phyloP scores from a whole-genome alignment of 2,113 vertebrate species.

The Cryptotis parvus region DNA sequence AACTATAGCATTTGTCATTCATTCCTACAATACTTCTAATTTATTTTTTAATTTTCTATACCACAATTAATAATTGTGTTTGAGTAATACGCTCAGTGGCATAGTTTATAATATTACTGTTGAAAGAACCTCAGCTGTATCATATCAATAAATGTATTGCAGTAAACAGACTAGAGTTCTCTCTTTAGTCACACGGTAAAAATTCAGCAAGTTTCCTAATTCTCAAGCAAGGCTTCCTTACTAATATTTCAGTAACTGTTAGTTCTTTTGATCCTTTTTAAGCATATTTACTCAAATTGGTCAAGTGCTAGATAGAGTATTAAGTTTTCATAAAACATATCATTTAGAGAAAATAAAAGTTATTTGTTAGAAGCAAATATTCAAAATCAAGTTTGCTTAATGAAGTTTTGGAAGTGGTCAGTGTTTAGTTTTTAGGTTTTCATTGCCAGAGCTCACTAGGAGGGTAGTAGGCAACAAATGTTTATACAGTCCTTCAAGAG shows the following conservation, averaged over 20 bases:
- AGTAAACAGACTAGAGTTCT: background rate
- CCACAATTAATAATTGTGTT: background rate
- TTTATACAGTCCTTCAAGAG: background rate
- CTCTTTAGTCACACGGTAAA: background rate
- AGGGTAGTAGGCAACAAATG: background rate
- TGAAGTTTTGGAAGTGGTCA: background rate
- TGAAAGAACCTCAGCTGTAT: background rate
- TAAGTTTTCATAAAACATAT: background rate
- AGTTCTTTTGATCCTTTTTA: background rate
- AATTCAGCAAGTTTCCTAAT: background rate
- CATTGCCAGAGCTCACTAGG: background rate
- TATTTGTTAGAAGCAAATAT: background rate
- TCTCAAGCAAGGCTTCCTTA: background rate
- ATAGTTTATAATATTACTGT: background rate
- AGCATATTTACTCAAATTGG: background rate
- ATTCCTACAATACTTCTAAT: background rate
- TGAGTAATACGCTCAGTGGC: background rate
- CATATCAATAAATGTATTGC: background rate
- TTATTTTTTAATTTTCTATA: slow-evolving; percentile 25
- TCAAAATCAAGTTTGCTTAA: slow-evolving; percentile 13
- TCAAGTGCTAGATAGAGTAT: background rate
- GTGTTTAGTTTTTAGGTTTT: background rate
- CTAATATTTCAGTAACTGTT: background rate
- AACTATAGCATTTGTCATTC: background rate
- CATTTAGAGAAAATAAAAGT: background rate